These are phyloP conservation scores for Listronotus oregonensis DNA, from an alignment of 1,140 invertebrate genomes.

Conservation along the genomic window DNA sequence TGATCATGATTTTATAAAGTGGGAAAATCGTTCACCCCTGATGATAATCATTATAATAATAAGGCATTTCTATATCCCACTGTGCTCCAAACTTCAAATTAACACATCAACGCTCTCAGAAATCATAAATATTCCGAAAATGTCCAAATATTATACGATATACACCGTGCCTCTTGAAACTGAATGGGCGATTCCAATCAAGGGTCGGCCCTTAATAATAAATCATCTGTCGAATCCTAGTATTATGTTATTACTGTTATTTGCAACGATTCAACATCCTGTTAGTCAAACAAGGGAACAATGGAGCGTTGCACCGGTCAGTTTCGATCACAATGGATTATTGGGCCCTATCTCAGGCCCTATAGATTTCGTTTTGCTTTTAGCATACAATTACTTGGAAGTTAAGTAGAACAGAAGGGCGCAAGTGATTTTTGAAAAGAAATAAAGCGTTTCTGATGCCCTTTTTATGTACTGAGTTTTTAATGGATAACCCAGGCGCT, in stretches of 20 bases:
- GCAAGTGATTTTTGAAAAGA: conserved; percentile 39
- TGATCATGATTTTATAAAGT: too few species aligned
- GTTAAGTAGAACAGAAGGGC: conserved; percentile 40
- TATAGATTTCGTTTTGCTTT: conserved; percentile 19
- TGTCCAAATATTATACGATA: conserved; percentile 51
- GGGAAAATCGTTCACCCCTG: too few species aligned
- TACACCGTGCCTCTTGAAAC: conserved; percentile 44
- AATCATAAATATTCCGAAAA: conserved; percentile 48
- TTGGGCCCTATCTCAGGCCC: conserved; percentile 36
- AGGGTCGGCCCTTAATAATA: conserved; percentile 41
- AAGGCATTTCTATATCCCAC: neutral
- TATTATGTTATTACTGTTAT: conserved; percentile 52
- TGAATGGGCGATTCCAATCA: conserved; percentile 45
- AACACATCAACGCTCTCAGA: conserved; percentile 45
- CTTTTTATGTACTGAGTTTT: too few species aligned
- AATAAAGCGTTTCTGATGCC: conserved; percentile 6
- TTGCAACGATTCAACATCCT: conserved; percentile 52
- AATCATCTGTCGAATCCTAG: conserved; percentile 50
- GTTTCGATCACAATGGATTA: conserved; percentile 44
- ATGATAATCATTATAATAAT: too few species aligned
- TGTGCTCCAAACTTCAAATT: conserved; percentile 32
- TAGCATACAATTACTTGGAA: conserved; percentile 38
- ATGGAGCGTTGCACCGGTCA: conserved; percentile 49
- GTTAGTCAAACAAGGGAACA: conserved; percentile 50
- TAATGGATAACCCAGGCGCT: too few species aligned